Evolutionary conservation across 2,797 vertebrate genomes (phyloP), one percentile per base, ranked within the genome.

Genomic region (Myoxocephalus aenaeus): DNA sequence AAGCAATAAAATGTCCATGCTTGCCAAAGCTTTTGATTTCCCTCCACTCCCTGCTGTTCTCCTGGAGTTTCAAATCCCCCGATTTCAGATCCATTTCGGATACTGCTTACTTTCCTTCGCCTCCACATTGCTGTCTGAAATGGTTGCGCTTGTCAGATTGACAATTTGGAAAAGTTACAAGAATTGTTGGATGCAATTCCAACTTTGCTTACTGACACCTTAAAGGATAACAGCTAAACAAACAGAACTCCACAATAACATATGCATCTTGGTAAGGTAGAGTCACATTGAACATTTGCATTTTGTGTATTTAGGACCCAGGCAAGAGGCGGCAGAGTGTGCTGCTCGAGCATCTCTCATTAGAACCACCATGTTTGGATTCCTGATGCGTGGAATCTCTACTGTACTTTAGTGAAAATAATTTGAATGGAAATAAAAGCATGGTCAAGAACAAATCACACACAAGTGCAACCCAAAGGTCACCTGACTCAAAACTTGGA

Each of bases 401-500:
- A 25, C 73, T 77, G 63, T 18, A 58, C 20, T 1, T 65, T n/a
- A 51, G 29, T 64, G 10, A 10, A 62, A 67, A 71, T 38, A 1
- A 53, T 56, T 59, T 27, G 2, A 70, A 62, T 48, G 4, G 22
- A 77, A 76, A 70, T 63, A 61, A 65, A 83, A 42, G 63, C n/a
- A 61, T 1, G 4, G 34, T 11, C 5, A 3, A 20, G 51, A 78
- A 42, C 51, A 72, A 67, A 79, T 54, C 54, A 25, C 18, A 38
- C 1, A 1, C 38, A 53, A 83, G 71, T 5, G 25, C n/a, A 56
- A 56, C 54, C 56, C 54, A 34, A 79, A 80, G 73, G 83, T 72
- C 82, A 73, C 48, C 63, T 46, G 70, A 76, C 62, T 65, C 14
- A 10, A 61, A 77, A 42, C 57, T 36, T 54, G 50, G 50, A 56